These are phyloP conservation scores for Phrynocephalus versicolor DNA, from an alignment of 2,113 vertebrate genomes.

Conservation along the genomic window DNA sequence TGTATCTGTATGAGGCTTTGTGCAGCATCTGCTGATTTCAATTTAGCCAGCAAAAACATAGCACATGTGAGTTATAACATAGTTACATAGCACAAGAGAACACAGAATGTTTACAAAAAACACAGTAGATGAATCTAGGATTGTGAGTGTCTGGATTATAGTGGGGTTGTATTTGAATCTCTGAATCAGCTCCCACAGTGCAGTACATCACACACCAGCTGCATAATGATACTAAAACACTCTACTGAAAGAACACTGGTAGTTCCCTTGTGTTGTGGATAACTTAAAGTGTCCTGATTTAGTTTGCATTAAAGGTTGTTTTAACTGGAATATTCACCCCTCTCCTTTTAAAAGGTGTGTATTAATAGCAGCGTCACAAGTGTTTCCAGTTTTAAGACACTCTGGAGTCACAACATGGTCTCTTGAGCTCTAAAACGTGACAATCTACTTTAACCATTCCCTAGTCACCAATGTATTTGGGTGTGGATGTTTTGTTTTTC, in stretches of 20 bases:
- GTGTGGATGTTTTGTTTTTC: too few relatives aligned
- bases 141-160: not conserved
- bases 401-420: not conserved
- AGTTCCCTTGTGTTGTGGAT: too few relatives aligned
- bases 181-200: not conserved
- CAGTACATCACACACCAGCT: not conserved
- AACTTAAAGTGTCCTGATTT: too few relatives aligned
- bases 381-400: not conserved
- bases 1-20: conserved; percentile 5
- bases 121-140: not conserved
- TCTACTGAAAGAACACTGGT: not conserved
- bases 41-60: not conserved
- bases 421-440: too few relatives aligned
- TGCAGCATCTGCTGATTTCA: not conserved
- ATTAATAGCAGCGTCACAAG: not conserved
- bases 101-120: not conserved
- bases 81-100: not conserved
- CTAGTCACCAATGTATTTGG: too few relatives aligned
- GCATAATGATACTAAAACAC: not conserved
- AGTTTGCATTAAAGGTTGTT: not conserved
- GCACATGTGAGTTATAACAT: too few relatives aligned
- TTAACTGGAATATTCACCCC: not conserved
- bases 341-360: not conserved
- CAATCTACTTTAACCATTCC: too few relatives aligned
- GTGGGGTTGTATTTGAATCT: not conserved